Conservation (phyloP, 2,888 invertebrate genomes). For the Pediacus dermestoides region DNA sequence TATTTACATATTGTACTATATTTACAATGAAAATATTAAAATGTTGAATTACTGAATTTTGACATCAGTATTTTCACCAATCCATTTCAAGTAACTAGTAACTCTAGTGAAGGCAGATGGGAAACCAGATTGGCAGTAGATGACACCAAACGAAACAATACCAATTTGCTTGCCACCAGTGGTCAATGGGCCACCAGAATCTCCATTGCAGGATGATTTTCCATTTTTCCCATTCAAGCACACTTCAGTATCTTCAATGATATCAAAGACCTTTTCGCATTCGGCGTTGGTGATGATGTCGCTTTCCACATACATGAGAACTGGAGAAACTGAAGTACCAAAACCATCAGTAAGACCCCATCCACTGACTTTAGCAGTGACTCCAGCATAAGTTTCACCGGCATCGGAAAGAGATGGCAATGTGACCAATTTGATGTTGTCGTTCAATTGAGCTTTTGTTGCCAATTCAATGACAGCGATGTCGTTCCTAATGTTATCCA, state of each 20-base stretch:
- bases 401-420: constrained; percentile 27
- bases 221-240: constrained; percentile 19
- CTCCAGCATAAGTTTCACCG: constrained; percentile 10
- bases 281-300: constrained; percentile 19
- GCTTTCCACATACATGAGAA: constrained; percentile 18
- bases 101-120: constrained; percentile 20
- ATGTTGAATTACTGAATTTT: constrained; percentile 1
- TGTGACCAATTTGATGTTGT: constrained; percentile 37
- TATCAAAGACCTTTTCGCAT: constrained; percentile 15
- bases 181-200: constrained; percentile 26
- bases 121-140: constrained; percentile 16
- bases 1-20: too few relatives aligned
- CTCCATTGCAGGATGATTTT: constrained; percentile 21
- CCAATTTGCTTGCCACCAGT: constrained; percentile 18
- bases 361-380: constrained; percentile 22
- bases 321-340: constrained; percentile 12
- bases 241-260: constrained; percentile 12
- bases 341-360: constrained; percentile 24
- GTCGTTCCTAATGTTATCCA: constrained; percentile 30
- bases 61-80: constrained; percentile 6
- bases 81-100: constrained; percentile 21
- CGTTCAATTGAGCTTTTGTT: constrained; percentile 25
- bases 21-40: too few relatives aligned
- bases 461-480: constrained; percentile 36
- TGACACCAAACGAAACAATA: constrained; percentile 20